Conservation (phyloP, 2,113 vertebrate species). For the Muntiacus muntjak region DNA sequence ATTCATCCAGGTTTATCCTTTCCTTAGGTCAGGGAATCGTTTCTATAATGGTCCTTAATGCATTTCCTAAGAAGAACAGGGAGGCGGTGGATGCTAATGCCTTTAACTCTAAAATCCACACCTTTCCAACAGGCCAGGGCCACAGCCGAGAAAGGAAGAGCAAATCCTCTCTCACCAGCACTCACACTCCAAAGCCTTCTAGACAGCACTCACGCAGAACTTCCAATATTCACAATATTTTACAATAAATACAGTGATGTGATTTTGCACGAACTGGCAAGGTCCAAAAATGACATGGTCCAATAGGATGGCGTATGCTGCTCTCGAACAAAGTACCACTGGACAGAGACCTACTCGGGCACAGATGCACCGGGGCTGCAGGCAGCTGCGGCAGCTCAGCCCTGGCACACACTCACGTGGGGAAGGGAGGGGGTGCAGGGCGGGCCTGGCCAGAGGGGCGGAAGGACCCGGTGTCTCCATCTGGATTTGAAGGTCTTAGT, state of each 20-base stretch:
- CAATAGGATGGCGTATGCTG: constrained; percentile 1
- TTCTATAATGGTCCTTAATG: constrained; percentile 38
- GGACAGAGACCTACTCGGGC: background rate
- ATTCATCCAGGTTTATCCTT: background rate
- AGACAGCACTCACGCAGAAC: constrained; percentile 10
- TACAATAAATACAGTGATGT: constrained; percentile 77
- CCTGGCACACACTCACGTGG: constrained; percentile 15
- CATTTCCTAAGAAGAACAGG: constrained; percentile 35
- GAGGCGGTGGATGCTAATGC: background rate
- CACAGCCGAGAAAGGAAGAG: background rate
- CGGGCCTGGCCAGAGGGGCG: background rate
- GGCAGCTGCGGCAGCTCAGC: background rate
- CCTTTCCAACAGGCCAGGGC: constrained; percentile 41
- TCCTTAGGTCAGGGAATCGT: background rate
- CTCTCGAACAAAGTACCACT: background rate
- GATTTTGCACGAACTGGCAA: background rate
- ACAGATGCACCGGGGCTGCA: background rate
- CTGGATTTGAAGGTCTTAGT: background rate
- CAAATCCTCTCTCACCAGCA: background rate
- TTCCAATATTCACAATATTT: constrained; percentile 78
- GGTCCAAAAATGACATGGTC: constrained; percentile 45
- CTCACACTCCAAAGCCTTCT: background rate
- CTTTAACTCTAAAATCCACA: background rate
- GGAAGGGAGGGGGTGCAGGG: background rate
- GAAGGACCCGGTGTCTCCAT: background rate